Evolutionary conservation across 1,140 invertebrate species (phyloP), one percentile per base, ranked within the genome.

Genomic region (Streblospio benedicti): DNA sequence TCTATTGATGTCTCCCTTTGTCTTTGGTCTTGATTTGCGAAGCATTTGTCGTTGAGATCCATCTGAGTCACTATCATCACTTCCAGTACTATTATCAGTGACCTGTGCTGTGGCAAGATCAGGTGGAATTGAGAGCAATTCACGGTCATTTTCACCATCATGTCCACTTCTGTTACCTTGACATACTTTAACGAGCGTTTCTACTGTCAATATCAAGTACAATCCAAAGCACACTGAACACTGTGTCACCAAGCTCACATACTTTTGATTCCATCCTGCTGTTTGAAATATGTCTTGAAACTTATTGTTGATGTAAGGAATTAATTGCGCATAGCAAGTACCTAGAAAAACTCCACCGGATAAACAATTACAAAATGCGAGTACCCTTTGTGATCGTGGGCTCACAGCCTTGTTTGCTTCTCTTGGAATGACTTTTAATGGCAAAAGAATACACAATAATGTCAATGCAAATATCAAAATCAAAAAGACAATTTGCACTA

Each of bases 341-440:
- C 74, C 81, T 14, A 84, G 70, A 67, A 84, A 84, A 43, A 83
- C 80, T 25, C 82, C 83, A 14, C 81, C 82, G 35, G 82, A 81
- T 65, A 83, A 83, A 65, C 83, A 75, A 35, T 70, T 68, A 30
- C 71, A 65, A 33, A 60, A 60, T 25, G 52, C 57, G 2, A 76
- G 62, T 2, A 55, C 32, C 1, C 44, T 38, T 25, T 56, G 51
- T 1, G 41, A 6, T 30, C 28, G 18, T 9, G 4, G 20, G 38
- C 53, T 43, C 14, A 43, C 23, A 6, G 33, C 25, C 9, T 20
- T 20, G 9, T 27, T 20, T 20, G 51, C 23, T 25, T 60, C 33
- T 44, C 49, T 54, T 16, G 51, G 38, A 20, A 60, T 9, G 14
- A 60, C 27, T 30, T 67, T 67, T 2, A 75, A 49, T 16, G 74